Conservation (phyloP, 2,888 invertebrate genomes). For the Lamellibrachia columna region DNA sequence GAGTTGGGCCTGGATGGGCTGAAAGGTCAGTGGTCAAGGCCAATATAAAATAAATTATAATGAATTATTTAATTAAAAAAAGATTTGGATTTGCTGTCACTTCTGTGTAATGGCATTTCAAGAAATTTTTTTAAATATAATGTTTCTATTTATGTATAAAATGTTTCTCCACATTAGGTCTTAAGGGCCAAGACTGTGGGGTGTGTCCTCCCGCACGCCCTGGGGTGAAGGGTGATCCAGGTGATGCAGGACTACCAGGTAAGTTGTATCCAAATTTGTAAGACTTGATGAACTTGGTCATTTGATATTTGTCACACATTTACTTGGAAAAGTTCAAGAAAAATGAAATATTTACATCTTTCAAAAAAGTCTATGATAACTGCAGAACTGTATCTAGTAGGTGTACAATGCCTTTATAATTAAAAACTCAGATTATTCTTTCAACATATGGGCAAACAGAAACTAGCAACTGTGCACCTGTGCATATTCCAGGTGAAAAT, state of each 20-base stretch:
- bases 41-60: background rate
- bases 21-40: conserved; percentile 28
- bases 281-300: background rate
- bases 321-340: background rate
- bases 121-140: background rate
- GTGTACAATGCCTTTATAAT: too few species aligned
- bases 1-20: conserved; percentile 24
- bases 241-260: conserved; percentile 46
- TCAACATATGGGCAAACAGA: too few species aligned
- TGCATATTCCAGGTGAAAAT: too few species aligned
- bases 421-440: too few species aligned
- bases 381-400: too few species aligned
- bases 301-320: background rate
- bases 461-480: too few species aligned
- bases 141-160: background rate
- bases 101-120: too few species aligned
- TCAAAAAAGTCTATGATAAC: too few species aligned
- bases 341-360: background rate
- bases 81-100: too few species aligned
- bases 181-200: conserved; percentile 40
- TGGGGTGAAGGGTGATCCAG: conserved; percentile 42
- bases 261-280: background rate
- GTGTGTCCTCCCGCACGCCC: conserved; percentile 28
- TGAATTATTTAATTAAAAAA: too few species aligned
- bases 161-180: conserved; percentile 26